These are phyloP conservation scores for Myotis findleyi DNA, from an alignment of 2,797 vertebrate species.

Conservation along the genomic window DNA sequence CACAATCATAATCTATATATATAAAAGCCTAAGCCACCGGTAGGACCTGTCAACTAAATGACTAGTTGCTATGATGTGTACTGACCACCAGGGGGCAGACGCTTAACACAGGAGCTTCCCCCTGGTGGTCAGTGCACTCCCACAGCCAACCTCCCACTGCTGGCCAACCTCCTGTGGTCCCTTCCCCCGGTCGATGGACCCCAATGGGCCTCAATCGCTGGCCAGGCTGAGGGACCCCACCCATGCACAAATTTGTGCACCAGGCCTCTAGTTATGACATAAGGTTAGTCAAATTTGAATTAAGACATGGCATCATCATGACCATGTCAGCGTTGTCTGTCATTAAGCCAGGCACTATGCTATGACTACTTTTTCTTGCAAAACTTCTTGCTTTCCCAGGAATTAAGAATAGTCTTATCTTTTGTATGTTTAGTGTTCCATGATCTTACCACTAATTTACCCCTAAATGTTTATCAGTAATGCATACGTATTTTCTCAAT, in stretches of 20 bases:
- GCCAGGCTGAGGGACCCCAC: no score
- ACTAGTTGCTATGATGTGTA: no score
- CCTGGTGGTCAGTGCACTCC: no score
- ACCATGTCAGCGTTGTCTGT: neutral
- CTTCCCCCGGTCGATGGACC: accelerated
- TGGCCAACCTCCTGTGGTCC: no score
- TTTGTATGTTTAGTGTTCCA: neutral
- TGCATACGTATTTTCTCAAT: neutral
- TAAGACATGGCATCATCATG: neutral
- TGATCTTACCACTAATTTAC: neutral
- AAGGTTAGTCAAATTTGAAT: neutral
- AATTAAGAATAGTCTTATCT: slow-evolving; percentile 12
- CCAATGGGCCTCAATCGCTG: no score
- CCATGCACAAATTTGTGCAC: no score
- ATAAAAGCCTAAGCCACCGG: no score
- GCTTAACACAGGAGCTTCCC: no score
- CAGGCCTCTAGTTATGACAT: no score
- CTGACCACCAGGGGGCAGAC: no score
- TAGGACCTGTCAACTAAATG: no score
- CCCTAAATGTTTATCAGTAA: neutral
- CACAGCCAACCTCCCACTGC: no score
- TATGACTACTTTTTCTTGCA: neutral
- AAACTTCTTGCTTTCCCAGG: neutral
- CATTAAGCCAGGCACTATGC: neutral
- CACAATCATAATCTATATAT: neutral